Evolutionary conservation across 1,140 invertebrate species (phyloP).

Genomic region (Leptopilina clavipes): DNA sequence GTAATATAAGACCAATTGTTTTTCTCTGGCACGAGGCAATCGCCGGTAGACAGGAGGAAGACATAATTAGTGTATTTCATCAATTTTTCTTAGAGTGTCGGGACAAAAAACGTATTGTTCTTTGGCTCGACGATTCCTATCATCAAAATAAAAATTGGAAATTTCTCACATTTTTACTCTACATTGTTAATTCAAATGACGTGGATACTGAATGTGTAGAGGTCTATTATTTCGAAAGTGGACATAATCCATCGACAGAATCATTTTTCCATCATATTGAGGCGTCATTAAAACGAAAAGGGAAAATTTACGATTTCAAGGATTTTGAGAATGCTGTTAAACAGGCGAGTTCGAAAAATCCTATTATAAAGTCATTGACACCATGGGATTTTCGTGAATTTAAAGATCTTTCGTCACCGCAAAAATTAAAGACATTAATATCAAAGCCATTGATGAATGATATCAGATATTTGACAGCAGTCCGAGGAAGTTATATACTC

Average conservation of each 20-base stretch:
- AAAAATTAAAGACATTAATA: constrained; percentile 40
- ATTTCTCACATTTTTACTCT: constrained; percentile 50
- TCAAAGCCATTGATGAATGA: constrained; percentile 35
- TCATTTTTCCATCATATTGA: constrained; percentile 59
- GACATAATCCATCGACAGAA: constrained; percentile 58
- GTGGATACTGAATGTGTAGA: constrained; percentile 44
- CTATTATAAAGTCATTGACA: constrained; percentile 4
- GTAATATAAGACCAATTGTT: constrained; percentile 39
- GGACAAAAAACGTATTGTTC: background rate
- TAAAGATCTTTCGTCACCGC: constrained; percentile 36
- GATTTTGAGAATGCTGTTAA: constrained; percentile 53
- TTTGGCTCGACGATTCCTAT: constrained; percentile 15
- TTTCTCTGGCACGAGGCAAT: constrained; percentile 50
- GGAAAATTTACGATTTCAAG: constrained; percentile 59
- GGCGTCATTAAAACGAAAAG: constrained; percentile 48
- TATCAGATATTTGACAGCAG: constrained; percentile 32
- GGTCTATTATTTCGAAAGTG: constrained; percentile 57
- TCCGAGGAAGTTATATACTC: constrained; percentile 17
- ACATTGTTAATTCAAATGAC: constrained; percentile 49
- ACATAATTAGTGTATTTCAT: constrained; percentile 48
- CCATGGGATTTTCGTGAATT: constrained; percentile 40
- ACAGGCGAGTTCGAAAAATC: constrained; percentile 36
- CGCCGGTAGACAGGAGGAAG: constrained; percentile 48
- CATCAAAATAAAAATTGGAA: constrained; percentile 62
- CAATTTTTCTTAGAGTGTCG: constrained; percentile 35